Percentiles rank a stretch among this genome's conserved stretches.
phyloP scores from a whole-genome alignment of 2,888 invertebrate genomes.

The Diadegma fenestrale region DNA sequence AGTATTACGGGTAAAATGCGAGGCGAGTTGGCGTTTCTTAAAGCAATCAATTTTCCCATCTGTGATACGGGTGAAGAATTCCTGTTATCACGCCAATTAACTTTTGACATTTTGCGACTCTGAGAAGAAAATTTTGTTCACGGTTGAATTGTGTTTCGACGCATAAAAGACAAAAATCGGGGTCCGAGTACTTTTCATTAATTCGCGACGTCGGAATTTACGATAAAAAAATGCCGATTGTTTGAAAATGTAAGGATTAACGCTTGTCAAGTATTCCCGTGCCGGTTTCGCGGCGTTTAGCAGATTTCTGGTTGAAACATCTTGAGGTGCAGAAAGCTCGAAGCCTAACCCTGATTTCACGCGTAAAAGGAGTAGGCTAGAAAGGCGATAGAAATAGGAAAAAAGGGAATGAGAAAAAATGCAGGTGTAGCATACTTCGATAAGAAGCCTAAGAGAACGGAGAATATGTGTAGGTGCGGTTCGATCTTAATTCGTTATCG shows the following conservation, averaged over 20 bases:
- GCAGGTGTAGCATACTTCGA: not conserved
- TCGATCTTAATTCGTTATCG: constrained; percentile 48
- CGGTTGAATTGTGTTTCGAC: not conserved
- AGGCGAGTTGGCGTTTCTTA: constrained; percentile 47
- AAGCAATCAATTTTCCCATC: constrained; percentile 56
- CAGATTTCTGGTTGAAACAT: not conserved
- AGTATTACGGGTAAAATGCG: constrained; percentile 37
- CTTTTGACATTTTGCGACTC: constrained; percentile 29
- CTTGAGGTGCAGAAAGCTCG: constrained; percentile 1
- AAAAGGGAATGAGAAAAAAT: constrained; percentile 25
- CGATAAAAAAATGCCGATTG: not conserved
- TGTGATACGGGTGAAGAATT: constrained; percentile 56
- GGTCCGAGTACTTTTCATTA: not conserved
- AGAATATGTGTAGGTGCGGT: constrained; percentile 46
- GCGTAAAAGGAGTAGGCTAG: constrained; percentile 1
- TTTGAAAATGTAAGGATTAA: not conserved
- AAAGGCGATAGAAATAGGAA: constrained; percentile 33
- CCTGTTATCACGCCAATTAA: constrained; percentile 55
- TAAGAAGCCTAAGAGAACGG: not conserved
- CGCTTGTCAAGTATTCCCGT: not conserved
- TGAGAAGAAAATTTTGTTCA: not conserved
- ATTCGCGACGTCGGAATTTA: not conserved
- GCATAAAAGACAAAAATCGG: not conserved
- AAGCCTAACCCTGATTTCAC: constrained; percentile 6
- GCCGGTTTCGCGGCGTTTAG: not conserved